phyloP scores from a whole-genome alignment of 2,797 vertebrate genomes.

The Prunella strophiata region DNA sequence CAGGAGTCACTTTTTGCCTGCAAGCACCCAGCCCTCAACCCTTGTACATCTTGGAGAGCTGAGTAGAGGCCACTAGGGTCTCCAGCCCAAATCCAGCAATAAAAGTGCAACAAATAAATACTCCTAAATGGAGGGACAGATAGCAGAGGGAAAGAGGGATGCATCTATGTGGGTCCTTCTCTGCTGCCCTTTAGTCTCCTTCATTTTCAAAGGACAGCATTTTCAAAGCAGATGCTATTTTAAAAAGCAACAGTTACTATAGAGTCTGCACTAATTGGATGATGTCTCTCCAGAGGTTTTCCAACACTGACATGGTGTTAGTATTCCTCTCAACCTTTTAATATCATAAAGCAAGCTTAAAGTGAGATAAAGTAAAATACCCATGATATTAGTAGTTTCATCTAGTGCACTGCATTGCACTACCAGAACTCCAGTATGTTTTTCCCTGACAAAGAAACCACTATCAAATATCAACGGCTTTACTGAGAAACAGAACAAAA shows the following conservation, averaged over 20 bases:
- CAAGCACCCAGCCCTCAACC: not conserved
- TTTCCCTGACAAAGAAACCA: not conserved
- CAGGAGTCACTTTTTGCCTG: not conserved
- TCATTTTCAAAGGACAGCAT: not conserved
- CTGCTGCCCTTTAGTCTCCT: not conserved
- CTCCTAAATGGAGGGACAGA: not conserved
- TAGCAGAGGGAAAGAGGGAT: not conserved
- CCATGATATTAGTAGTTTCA: not conserved
- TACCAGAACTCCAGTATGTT: not conserved
- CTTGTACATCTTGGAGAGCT: not conserved
- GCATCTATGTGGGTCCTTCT: accelerated
- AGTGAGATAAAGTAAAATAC: not conserved
- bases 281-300: not conserved
- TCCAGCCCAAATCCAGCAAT: not conserved
- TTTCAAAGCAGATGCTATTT: not conserved
- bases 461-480: not conserved
- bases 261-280: not conserved
- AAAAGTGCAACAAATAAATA: not conserved
- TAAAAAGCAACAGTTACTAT: not conserved
- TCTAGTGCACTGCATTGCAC: not conserved
- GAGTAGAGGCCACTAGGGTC: not conserved
- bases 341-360: not conserved
- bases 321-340: conserved; percentile 4
- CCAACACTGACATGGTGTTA: not conserved
- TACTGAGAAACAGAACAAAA: not conserved